Conservation (phyloP, 2,797 vertebrate species). For the Lepus oiostolus region DNA sequence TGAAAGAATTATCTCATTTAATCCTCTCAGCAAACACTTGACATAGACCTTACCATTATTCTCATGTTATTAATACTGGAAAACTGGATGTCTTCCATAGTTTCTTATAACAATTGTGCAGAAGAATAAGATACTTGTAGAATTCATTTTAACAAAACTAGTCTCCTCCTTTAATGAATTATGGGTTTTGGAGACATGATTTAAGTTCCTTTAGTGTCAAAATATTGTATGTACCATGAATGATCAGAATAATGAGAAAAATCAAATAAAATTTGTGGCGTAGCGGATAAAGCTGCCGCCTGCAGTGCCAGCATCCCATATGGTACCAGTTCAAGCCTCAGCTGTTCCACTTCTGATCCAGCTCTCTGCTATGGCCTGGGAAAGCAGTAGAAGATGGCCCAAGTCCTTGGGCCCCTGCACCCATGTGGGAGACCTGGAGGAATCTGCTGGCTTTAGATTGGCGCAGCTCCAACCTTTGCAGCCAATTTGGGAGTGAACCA, state of each 20-base stretch:
- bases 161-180: background rate
- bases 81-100: constrained; percentile 6
- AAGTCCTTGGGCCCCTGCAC: too few relatives aligned
- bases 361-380: too few relatives aligned
- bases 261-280: background rate
- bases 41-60: background rate
- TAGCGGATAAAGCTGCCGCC: too few relatives aligned
- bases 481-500: too few relatives aligned
- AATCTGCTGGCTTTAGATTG: too few relatives aligned
- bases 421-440: too few relatives aligned
- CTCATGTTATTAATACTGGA: background rate
- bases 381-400: too few relatives aligned
- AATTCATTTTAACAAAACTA: background rate
- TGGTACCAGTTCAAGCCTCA: too few relatives aligned
- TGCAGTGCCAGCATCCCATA: too few relatives aligned
- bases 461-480: too few relatives aligned
- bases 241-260: constrained; percentile 31
- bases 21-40: background rate
- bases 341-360: too few relatives aligned
- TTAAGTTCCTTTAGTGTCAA: background rate
- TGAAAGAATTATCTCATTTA: constrained; percentile 64
- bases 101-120: constrained; percentile 13
- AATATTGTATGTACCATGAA: background rate
- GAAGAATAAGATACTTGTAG: background rate
- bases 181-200: background rate